Conservation (phyloP, 2,888 invertebrate genomes). For the Nycteola revayana region DNA sequence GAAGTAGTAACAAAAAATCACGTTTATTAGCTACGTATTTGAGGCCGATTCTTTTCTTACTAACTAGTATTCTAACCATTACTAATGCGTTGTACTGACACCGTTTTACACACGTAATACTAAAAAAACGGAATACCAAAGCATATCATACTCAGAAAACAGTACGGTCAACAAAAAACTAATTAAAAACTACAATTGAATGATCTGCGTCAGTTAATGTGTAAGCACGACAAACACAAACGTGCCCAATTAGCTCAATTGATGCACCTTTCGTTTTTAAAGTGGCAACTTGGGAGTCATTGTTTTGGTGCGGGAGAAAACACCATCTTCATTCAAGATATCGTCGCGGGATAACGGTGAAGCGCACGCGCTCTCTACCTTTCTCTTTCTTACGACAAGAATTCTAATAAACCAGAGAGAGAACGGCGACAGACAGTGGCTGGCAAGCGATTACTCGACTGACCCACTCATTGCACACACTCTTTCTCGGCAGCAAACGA, state of each 20-base stretch:
- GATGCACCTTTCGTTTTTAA: conserved; percentile 69
- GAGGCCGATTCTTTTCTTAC: too few species aligned
- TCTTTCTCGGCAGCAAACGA: conserved; percentile 81
- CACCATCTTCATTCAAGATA: conserved; percentile 81
- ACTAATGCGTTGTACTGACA: conserved; percentile 9
- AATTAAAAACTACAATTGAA: conserved; percentile 5
- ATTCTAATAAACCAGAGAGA: conserved; percentile 31
- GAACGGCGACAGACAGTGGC: conserved; percentile 57
- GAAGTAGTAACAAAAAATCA: too few species aligned
- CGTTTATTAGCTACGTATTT: too few species aligned
- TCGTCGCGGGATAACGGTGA: conserved; percentile 79
- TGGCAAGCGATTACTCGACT: conserved; percentile 78
- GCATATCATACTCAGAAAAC: conserved; percentile 10
- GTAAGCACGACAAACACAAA: conserved; percentile 39
- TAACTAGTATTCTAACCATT: too few species aligned
- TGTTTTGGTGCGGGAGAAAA: conserved; percentile 81
- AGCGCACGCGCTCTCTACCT: conserved; percentile 56
- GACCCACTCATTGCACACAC: conserved; percentile 80
- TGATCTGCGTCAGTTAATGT: conserved; percentile 18
- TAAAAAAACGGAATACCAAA: conserved; percentile 11
- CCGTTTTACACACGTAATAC: conserved; percentile 23
- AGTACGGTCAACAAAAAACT: conserved; percentile 17
- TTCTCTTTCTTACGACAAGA: conserved; percentile 36
- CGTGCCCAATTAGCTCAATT: conserved; percentile 56
- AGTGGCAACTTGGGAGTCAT: conserved; percentile 66